These are phyloP conservation scores for Garra rufa DNA, from an alignment of 2,113 vertebrate genomes.

Conservation along the genomic window DNA sequence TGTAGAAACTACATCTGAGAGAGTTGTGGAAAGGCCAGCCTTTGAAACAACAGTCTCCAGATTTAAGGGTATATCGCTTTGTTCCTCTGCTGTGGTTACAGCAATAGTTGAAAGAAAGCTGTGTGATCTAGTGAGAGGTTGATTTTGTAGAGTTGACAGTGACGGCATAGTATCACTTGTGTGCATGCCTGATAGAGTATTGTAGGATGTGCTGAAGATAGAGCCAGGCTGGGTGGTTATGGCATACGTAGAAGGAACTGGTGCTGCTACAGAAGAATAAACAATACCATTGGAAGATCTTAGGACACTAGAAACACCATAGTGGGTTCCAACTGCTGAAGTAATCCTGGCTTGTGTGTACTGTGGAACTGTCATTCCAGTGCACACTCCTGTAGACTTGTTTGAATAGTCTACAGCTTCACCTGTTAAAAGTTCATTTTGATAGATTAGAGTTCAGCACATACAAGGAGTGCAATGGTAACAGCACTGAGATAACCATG, in stretches of 20 bases:
- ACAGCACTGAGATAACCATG: slow-evolving; percentile 74
- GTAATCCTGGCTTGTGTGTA: slow-evolving; percentile 88
- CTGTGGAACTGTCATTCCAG: slow-evolving; percentile 87
- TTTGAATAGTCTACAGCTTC: slow-evolving; percentile 99
- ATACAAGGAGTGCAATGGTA: slow-evolving; percentile 70
- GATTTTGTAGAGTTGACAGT: slow-evolving; percentile 84
- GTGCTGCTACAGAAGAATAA: slow-evolving; percentile 95
- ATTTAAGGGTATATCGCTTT: slow-evolving; percentile 73
- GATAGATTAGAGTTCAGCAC: slow-evolving; percentile 86
- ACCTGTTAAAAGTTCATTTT: slow-evolving; percentile 94
- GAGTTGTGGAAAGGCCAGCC: slow-evolving; percentile 70
- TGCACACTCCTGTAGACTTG: slow-evolving; percentile 86
- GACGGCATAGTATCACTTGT: slow-evolving; percentile 87
- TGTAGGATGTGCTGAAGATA: slow-evolving; percentile 91
- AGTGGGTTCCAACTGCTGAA: slow-evolving; percentile 79
- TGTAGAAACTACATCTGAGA: slow-evolving; percentile 69
- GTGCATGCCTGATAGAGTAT: slow-evolving; percentile 85
- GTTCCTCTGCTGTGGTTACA: slow-evolving; percentile 78
- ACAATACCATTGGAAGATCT: slow-evolving; percentile 96
- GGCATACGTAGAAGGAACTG: slow-evolving; percentile 92
- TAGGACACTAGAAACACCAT: slow-evolving; percentile 87
- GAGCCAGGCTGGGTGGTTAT: slow-evolving; percentile 98
- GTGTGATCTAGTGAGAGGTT: slow-evolving; percentile 88
- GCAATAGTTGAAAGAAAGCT: slow-evolving; percentile 89
- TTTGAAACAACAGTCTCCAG: slow-evolving; percentile 78